A percentile compares a stretch with the other conserved stretches of the same genome.
These are phyloP conservation scores for Odontomachus brunneus DNA, from an alignment of 1,140 invertebrate species.

Conservation along the genomic window DNA sequence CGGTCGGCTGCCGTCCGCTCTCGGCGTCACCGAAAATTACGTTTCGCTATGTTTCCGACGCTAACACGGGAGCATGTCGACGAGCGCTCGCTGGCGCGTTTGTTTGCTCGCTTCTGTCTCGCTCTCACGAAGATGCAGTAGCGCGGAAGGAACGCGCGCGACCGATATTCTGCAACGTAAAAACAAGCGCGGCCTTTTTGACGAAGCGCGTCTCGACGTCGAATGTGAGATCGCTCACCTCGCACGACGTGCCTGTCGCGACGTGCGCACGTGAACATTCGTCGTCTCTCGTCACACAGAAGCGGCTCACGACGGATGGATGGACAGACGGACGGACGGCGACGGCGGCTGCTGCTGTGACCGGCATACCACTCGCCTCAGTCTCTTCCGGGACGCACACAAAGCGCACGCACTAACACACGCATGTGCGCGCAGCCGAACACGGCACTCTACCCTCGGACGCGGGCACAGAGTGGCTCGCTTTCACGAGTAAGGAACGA, in stretches of 20 bases:
- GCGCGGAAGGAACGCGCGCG: constrained; percentile 18
- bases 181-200: constrained; percentile 51
- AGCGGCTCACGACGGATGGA: not conserved
- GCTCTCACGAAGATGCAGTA: not conserved
- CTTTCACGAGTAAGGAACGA: constrained; percentile 19
- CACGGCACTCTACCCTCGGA: constrained; percentile 13
- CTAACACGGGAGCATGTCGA: not conserved
- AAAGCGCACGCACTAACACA: not conserved
- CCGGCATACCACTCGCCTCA: constrained; percentile 32
- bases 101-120: constrained; percentile 10
- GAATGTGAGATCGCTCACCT: constrained; percentile 27
- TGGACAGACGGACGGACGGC: not conserved
- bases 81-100: not conserved
- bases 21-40: not conserved
- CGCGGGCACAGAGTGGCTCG: constrained; percentile 13
- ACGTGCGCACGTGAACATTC: constrained; percentile 19
- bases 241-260: not conserved
- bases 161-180: constrained; percentile 58
- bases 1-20: not conserved
- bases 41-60: not conserved
- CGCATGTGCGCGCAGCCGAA: not conserved
- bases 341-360: not conserved
- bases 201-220: not conserved
- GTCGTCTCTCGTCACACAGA: constrained; percentile 11
- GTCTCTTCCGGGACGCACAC: constrained; percentile 43